These are phyloP conservation scores for Chamaea fasciata DNA, from an alignment of 2,113 vertebrate species.

Conservation along the genomic window DNA sequence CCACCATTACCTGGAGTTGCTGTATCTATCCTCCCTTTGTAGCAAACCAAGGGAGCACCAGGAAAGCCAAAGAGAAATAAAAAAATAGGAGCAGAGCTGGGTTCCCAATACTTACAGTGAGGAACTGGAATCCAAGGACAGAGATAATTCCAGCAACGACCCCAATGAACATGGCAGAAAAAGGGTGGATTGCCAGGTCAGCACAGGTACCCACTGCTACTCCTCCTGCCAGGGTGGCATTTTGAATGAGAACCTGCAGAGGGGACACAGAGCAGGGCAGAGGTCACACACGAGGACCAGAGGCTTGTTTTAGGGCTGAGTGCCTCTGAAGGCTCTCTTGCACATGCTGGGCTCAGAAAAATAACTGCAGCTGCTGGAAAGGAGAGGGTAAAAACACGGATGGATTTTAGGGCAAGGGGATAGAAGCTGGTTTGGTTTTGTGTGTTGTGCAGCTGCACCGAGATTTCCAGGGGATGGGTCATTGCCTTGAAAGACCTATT, in stretches of 20 bases:
- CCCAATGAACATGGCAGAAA: slow-evolving; percentile 85
- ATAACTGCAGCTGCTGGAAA: neutral
- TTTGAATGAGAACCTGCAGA: slow-evolving; percentile 90
- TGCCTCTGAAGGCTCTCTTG: neutral
- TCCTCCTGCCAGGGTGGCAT: slow-evolving; percentile 93
- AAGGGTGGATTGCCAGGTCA: slow-evolving; percentile 81
- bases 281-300: neutral
- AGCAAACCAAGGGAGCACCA: neutral
- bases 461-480: neutral
- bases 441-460: neutral
- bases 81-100: neutral
- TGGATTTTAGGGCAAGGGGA: neutral
- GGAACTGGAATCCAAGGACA: slow-evolving; percentile 85
- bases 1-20: neutral
- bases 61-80: neutral
- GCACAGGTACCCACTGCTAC: slow-evolving; percentile 95
- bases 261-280: neutral
- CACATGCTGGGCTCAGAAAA: neutral
- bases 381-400: neutral
- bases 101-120: slow-evolving; percentile 76
- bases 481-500: neutral
- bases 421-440: neutral
- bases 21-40: neutral
- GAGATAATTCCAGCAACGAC: slow-evolving; percentile 83
- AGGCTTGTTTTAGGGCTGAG: neutral